Base-by-base conservation (phyloP, 2,888 invertebrate species). In the Caenorhabditis macrosperma region DNA sequence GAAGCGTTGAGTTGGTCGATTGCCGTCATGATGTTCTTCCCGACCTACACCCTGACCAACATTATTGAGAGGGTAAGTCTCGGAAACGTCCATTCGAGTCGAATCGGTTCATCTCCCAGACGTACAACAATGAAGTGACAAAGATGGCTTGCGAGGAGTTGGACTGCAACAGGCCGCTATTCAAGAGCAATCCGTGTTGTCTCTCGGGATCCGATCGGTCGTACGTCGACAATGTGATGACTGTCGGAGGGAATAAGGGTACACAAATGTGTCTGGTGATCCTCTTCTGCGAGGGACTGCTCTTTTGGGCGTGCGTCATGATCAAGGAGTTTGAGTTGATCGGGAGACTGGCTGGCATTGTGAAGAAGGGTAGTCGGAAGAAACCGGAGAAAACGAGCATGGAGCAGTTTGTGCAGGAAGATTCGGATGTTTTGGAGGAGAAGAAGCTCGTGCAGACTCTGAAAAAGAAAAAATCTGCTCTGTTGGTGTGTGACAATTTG, bases 341-440 rank as follows among this genome's bases (percentile, higher is more conserved):
- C 22, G 30, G 38, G 1, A 79, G 69, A 24, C 2, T 79, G 10
- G 0, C 5, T 72, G 28, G 52, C 44, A 26, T 61, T 48, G 30
- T 75, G 71, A 24, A 61, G 59, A 22, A 61, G 64, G 33, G 0
- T 74, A 74, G 17, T 17, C 67, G 48, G 22, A 64, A 64, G 54
- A 20, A 9, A 2, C 20, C 44, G n/a, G n/a, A n/a, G 6, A 3
- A 17, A 5, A 17, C 44, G 5, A 44, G 20, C n/a, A n/a, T 20
- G 3, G 60, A 24, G 0, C 22, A 48, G 24, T 33, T 50, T 20
- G 78, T 60, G 1, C 74, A 78, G 17, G 86, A 82, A 64, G 88
- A 88, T 48, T 85, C 84, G 1, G 87, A 88, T 55, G 85, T 87
- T 9, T 66, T 87, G 6, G 83, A 79, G 6, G 88, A 88, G 68